These are phyloP conservation scores for Ginglymostoma cirratum DNA, from an alignment of 2,113 vertebrate genomes.

Conservation along the genomic window DNA sequence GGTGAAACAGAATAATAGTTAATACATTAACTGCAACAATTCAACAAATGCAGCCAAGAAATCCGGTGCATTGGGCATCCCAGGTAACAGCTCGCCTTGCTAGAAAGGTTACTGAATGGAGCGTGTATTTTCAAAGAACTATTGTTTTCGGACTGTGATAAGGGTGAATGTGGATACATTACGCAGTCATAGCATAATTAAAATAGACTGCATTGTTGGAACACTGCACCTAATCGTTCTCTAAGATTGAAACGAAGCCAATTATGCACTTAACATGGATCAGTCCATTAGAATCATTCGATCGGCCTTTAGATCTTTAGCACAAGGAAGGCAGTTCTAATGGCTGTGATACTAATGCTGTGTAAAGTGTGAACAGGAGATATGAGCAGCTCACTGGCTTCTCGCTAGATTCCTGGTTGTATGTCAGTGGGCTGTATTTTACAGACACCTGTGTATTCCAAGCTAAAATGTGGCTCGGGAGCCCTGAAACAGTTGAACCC, in stretches of 20 bases:
- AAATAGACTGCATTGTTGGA: background rate
- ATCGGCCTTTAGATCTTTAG: background rate
- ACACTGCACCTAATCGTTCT: background rate
- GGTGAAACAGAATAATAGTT: background rate
- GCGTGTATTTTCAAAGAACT: background rate
- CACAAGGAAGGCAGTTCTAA: background rate
- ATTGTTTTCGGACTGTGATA: background rate
- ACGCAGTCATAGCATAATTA: background rate
- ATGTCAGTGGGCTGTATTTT: no score
- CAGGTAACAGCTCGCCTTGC: background rate
- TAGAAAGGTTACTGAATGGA: background rate
- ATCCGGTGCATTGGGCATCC: background rate
- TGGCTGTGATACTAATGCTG: background rate
- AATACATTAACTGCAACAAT: background rate
- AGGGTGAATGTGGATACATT: background rate
- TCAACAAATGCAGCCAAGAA: background rate
- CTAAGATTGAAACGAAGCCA: slow-evolving; percentile 17
- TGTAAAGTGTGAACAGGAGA: background rate
- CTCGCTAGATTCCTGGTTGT: background rate
- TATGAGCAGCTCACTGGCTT: background rate
- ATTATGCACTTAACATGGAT: background rate
- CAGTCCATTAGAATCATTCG: background rate
- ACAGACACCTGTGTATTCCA: no score
- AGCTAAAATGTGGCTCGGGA: no score
- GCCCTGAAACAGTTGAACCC: no score